Percentiles rank a stretch among this genome's conserved stretches.
Evolutionary conservation across 2,797 vertebrate species (phyloP).

Genomic region (Enteromius viviparus): DNA sequence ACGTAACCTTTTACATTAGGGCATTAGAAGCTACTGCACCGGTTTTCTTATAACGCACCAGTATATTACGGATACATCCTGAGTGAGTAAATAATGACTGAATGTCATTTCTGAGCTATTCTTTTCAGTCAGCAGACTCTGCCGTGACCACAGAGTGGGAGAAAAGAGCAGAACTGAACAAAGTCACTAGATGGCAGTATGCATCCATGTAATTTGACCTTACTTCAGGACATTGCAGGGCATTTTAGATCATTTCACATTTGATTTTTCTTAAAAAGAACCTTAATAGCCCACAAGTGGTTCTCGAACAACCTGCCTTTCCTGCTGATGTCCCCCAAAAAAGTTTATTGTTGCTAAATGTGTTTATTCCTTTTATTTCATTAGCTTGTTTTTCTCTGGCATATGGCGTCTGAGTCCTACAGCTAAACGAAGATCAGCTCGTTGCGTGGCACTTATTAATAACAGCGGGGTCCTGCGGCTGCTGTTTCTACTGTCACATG

Average conservation of each 20-base stretch:
- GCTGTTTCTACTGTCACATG: neutral
- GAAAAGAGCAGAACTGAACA: neutral
- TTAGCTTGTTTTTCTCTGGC: constrained; percentile 14
- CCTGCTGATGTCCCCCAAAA: neutral
- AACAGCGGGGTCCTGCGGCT: constrained; percentile 14
- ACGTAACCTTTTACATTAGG: no score
- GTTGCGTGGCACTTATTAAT: neutral
- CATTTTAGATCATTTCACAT: constrained; percentile 2
- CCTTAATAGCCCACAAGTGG: neutral
- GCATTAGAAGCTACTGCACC: neutral
- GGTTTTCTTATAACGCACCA: neutral
- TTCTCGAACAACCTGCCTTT: neutral
- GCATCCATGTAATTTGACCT: constrained; percentile 35
- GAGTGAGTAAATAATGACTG: neutral
- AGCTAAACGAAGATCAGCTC: neutral
- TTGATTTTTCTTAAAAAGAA: neutral
- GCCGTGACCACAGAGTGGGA: no score
- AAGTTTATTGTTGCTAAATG: neutral
- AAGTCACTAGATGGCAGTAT: constrained; percentile 75
- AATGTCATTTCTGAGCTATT: neutral
- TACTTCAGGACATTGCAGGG: neutral
- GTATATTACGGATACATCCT: no score
- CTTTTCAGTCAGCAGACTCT: neutral
- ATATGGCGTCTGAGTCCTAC: constrained; percentile 13
- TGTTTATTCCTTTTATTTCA: neutral